phyloP scores from a whole-genome alignment of 2,797 vertebrate genomes.

The Cetoscarus ocellatus region DNA sequence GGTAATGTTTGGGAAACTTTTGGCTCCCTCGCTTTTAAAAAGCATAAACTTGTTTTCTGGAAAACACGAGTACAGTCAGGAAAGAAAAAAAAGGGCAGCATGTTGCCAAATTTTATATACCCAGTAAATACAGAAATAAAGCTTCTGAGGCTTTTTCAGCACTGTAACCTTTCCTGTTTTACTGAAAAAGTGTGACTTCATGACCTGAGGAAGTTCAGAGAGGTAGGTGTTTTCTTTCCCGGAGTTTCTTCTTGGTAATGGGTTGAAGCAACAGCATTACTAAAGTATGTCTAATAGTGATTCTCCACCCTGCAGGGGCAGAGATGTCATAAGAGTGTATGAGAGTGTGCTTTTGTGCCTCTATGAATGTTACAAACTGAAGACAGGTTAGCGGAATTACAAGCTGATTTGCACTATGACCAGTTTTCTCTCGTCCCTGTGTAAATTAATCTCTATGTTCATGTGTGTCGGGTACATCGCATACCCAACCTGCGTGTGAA shows the following conservation, averaged over 20 bases:
- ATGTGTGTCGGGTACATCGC: slow-evolving; percentile 50
- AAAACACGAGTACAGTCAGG: slow-evolving; percentile 22
- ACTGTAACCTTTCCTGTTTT: slow-evolving; percentile 40
- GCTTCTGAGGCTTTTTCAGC: slow-evolving; percentile 2
- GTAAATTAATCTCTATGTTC: not conserved
- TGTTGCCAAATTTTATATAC: slow-evolving; percentile 36
- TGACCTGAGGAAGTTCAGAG: slow-evolving; percentile 27
- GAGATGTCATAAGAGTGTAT: slow-evolving; percentile 11
- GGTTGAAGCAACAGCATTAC: slow-evolving; percentile 43
- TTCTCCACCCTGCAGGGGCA: slow-evolving; percentile 8
- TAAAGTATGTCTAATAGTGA: slow-evolving; percentile 32
- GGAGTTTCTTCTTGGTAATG: slow-evolving; percentile 38
- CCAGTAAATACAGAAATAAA: slow-evolving; percentile 38
- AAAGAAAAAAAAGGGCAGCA: not conserved
- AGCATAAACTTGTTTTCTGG: slow-evolving; percentile 46
- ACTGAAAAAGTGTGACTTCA: slow-evolving; percentile 33
- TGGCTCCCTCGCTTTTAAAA: not conserved
- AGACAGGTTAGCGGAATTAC: slow-evolving; percentile 8
- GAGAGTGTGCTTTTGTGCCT: slow-evolving; percentile 3
- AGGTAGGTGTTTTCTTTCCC: slow-evolving; percentile 50
- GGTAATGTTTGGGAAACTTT: slow-evolving; percentile 34
- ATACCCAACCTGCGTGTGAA: slow-evolving; percentile 63
- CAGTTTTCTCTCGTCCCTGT: not conserved
- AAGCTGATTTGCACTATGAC: slow-evolving; percentile 5
- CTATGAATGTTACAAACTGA: not conserved